A percentile compares a stretch with the other conserved stretches of the same genome.
phyloP scores from a whole-genome alignment of 2,797 vertebrate genomes.

The Australoheros facetus region DNA sequence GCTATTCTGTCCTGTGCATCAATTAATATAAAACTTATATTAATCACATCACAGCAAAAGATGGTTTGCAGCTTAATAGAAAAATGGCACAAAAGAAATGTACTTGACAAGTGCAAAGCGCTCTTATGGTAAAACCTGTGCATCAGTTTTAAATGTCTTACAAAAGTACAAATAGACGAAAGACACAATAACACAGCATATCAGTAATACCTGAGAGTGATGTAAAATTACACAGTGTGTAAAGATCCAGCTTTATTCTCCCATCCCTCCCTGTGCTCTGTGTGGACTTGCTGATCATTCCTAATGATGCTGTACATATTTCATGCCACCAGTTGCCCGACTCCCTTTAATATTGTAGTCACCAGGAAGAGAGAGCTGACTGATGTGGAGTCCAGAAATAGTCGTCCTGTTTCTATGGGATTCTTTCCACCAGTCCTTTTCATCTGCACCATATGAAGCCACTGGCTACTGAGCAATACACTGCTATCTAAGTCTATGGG shows the following conservation, averaged over 20 bases:
- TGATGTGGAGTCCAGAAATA: constrained; percentile 63
- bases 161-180: background rate
- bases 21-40: background rate
- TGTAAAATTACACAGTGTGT: constrained; percentile 2
- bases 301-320: constrained; percentile 64
- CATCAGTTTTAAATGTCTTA: background rate
- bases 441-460: constrained; percentile 27
- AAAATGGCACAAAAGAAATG: too few relatives aligned
- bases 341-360: constrained; percentile 59
- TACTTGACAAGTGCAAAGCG: background rate
- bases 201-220: background rate
- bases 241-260: background rate
- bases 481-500: background rate
- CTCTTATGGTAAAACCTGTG: background rate
- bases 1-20: background rate
- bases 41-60: too few relatives aligned
- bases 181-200: background rate
- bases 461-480: constrained; percentile 25
- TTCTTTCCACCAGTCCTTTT: constrained; percentile 33
- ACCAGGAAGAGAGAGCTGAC: constrained; percentile 28
- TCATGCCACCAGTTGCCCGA: constrained; percentile 55
- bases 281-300: constrained; percentile 27
- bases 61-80: too few relatives aligned
- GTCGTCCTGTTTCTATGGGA: constrained; percentile 49
- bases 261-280: background rate